These are phyloP conservation scores for Caenorhabditis briggsae DNA, from an alignment of 1,140 invertebrate genomes.

Conservation along the genomic window DNA sequence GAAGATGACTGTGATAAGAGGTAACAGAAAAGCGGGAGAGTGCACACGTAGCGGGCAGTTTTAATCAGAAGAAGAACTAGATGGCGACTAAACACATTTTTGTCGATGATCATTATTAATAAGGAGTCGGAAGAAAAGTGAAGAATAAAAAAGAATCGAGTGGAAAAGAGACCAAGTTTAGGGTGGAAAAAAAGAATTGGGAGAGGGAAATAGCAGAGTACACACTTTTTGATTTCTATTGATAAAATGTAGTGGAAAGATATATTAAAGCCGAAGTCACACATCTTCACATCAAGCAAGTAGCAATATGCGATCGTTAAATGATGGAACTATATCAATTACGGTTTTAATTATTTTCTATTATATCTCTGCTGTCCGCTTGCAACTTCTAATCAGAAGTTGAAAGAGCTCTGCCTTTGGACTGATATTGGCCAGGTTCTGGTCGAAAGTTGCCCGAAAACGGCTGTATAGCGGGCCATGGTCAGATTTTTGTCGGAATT, in stretches of 20 bases:
- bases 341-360: no score
- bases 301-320: no score
- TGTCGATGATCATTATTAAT: slow-evolving; percentile 45
- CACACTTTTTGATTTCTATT: slow-evolving; percentile 23
- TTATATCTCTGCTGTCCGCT: no score
- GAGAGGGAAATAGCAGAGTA: slow-evolving; percentile 8
- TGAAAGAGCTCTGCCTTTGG: no score
- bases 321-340: no score
- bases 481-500: no score
- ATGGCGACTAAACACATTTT: slow-evolving; percentile 45
- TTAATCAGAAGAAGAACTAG: background rate
- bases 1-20: slow-evolving; percentile 19
- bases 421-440: no score
- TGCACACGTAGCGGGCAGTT: background rate
- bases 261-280: no score
- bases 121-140: background rate
- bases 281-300: no score
- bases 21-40: slow-evolving; percentile 1
- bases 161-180: background rate
- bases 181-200: background rate
- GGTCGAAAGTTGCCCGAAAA: no score
- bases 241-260: background rate
- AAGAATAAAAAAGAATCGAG: slow-evolving; percentile 11
- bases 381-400: no score
- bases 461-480: no score